Evolutionary conservation across 1,140 invertebrate species (phyloP), one percentile per base, ranked within the genome.

Genomic region (Hormaphis cornu): DNA sequence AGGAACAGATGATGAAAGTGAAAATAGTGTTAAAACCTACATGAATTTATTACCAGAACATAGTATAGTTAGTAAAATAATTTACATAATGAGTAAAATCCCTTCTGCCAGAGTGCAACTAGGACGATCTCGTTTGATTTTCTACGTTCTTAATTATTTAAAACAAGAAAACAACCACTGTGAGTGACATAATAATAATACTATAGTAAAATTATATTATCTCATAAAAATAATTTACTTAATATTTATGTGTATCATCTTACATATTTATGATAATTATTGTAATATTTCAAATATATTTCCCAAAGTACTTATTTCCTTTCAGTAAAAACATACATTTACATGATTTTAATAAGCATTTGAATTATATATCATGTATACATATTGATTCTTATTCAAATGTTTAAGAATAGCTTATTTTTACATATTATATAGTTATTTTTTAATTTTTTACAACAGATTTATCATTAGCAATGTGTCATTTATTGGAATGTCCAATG

Each of bases 401-500:
- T 52, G 7, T 1, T 42, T 44, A 44, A 44, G 3, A 44, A 44
- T 7, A 44, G 20, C 18, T 20, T 44, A 44, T 7, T 52, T 52
- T 14, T 26, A 26, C 28, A 3, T 9, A 26, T 28, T 28, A n/a
- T n/a, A n/a, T n/a, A n/a, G n/a, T 16, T 46, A 33, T 33, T 6
- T 54, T 54, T 14, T 35, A 20, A 14, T 40, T 16, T 3, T 58
- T n/a, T 24, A 40, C 16, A 73, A 53, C 56, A 74, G 73, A 73
- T 66, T 69, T 74, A 22, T 70, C 53, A 12, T 48, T 63, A 14
- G 52, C 71, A 20, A 54, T 74, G 24, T 74, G 72, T 28, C 35
- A 50, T 18, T 59, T 74, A 71, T 73, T 72, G 18, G 50, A 71
- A 58, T 71, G 73, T 28, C 70, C 72, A 12, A 69, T 71, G 40